These are phyloP conservation scores for Cecidostiba fungosa DNA, from an alignment of 2,888 invertebrate species.

Conservation along the genomic window DNA sequence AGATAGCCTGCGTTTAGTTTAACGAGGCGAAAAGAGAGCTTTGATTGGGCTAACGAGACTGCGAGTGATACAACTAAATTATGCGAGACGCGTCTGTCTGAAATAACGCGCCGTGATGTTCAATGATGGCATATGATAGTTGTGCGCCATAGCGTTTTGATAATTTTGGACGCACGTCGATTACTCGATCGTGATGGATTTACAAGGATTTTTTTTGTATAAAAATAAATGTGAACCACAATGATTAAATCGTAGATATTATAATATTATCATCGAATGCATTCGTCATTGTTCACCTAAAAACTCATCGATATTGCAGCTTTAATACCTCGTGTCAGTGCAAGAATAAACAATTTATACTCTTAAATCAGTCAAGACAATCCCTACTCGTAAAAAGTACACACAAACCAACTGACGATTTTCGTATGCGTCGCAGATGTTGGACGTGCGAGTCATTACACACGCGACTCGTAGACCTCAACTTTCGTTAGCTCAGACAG, in stretches of 20 bases:
- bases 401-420: too few relatives aligned
- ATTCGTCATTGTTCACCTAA: background rate
- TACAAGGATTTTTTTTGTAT: background rate
- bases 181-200: background rate
- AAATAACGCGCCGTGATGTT: background rate
- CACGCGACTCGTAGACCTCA: background rate
- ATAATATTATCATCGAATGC: constrained; percentile 4
- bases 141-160: too few relatives aligned
- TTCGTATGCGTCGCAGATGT: too few relatives aligned
- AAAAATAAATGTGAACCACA: background rate
- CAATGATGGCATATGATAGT: background rate
- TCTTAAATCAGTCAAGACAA: too few relatives aligned
- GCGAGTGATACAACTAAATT: constrained; percentile 53
- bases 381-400: too few relatives aligned
- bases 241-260: background rate
- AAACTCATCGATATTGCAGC: too few relatives aligned
- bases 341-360: too few relatives aligned
- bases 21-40: constrained; percentile 46
- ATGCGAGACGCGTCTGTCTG: background rate
- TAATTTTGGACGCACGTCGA: too few relatives aligned
- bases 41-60: constrained; percentile 44
- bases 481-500: background rate
- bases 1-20: background rate
- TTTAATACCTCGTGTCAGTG: too few relatives aligned
- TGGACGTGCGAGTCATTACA: background rate